Evolutionary conservation across 2,113 vertebrate species (phyloP).

Genomic region (Tyrannus savana): DNA sequence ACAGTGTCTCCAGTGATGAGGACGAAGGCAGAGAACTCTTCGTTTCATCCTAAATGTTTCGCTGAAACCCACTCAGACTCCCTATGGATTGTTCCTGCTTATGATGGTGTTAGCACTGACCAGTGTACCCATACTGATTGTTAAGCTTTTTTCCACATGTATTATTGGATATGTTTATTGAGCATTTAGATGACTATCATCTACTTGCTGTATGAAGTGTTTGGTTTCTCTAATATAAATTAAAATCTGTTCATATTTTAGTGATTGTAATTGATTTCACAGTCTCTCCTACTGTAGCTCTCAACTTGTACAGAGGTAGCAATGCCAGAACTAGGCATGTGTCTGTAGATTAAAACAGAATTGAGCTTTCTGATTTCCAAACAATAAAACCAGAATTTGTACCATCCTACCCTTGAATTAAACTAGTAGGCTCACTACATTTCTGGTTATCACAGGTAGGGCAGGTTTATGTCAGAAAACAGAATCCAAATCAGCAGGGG

Average conservation of each 20-base stretch:
- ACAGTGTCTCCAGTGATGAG: neutral
- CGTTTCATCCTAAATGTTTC: neutral
- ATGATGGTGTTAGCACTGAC: neutral
- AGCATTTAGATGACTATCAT: neutral
- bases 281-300: neutral
- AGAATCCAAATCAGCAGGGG: slow-evolving; percentile 32
- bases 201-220: neutral
- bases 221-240: neutral
- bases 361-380: neutral
- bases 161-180: neutral
- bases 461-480: neutral
- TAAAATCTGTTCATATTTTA: neutral
- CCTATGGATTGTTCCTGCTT: neutral
- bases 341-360: neutral
- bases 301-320: neutral
- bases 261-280: neutral
- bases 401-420: neutral
- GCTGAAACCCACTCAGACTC: neutral
- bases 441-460: neutral
- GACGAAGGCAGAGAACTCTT: neutral
- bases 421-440: neutral
- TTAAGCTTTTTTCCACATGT: neutral
- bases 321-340: neutral
- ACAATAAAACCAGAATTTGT: neutral
- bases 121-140: neutral